Percentiles rank a stretch among this genome's conserved stretches.
These are phyloP conservation scores for Pseudolycoriella hygida DNA, from an alignment of 2,888 invertebrate genomes.

Conservation along the genomic window DNA sequence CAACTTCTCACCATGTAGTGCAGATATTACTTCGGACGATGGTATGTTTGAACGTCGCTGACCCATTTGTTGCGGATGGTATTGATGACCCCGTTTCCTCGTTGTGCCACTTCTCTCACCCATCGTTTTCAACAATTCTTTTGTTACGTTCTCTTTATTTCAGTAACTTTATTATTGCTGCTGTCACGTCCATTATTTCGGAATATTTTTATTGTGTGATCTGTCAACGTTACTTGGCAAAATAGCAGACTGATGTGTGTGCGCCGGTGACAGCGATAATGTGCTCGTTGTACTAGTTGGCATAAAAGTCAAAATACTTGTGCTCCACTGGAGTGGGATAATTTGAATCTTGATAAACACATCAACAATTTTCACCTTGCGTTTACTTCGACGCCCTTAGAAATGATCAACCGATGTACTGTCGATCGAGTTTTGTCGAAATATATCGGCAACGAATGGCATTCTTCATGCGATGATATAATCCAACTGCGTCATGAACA, in stretches of 20 bases:
- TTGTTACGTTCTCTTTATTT: neutral
- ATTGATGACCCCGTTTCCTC: constrained; percentile 45
- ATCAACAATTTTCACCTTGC: neutral
- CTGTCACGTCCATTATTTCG: neutral
- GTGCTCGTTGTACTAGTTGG: no score
- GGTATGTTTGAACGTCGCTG: constrained; percentile 36
- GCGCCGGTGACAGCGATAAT: no score
- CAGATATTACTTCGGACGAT: constrained; percentile 28
- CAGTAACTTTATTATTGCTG: neutral
- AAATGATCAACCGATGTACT: no score
- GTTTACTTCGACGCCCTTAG: no score
- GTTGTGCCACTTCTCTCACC: constrained; percentile 15
- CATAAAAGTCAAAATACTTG: neutral
- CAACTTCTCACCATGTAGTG: constrained; percentile 20
- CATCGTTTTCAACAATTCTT: constrained; percentile 8
- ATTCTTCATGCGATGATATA: no score
- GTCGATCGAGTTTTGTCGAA: neutral
- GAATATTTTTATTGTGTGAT: neutral
- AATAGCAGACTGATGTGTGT: no score
- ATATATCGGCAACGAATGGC: no score
- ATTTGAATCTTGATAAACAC: neutral
- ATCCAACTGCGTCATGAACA: no score
- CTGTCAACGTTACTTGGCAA: no score
- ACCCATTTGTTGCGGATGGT: constrained; percentile 52
- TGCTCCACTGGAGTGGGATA: neutral